Conservation (phyloP, 2,113 vertebrate genomes). For the Meles meles region DNA sequence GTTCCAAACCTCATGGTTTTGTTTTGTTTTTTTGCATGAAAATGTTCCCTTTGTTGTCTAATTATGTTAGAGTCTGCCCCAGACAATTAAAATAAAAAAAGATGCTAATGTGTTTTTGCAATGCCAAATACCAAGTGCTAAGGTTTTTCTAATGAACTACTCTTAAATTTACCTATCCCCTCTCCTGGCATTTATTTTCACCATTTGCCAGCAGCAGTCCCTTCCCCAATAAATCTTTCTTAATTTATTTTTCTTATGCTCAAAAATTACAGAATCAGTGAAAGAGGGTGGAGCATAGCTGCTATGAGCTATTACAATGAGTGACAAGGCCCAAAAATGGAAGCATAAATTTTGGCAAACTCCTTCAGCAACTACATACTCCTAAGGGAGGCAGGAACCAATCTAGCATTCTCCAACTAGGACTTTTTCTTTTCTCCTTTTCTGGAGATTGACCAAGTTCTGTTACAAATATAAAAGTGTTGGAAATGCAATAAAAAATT, state of each 20-base stretch:
- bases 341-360: constrained; percentile 28
- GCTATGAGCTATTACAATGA: constrained; percentile 26
- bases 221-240: not conserved
- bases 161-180: not conserved
- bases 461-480: constrained; percentile 11
- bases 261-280: not conserved
- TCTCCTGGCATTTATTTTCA: constrained; percentile 20
- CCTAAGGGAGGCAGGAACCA: not conserved
- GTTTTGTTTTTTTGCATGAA: not conserved
- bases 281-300: not conserved
- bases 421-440: not conserved
- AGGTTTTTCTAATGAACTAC: not conserved
- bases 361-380: not conserved
- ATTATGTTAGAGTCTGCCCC: not conserved
- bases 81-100: not conserved
- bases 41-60: not conserved
- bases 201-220: not conserved
- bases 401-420: not conserved
- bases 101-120: not conserved
- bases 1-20: not conserved
- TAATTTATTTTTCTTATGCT: constrained; percentile 37
- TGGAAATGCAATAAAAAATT: constrained; percentile 26
- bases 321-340: not conserved
- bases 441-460: not conserved
- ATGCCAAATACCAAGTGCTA: not conserved